Evolutionary conservation across 2,888 invertebrate species (phyloP).

Genomic region (Sinohyriopsis cumingii): DNA sequence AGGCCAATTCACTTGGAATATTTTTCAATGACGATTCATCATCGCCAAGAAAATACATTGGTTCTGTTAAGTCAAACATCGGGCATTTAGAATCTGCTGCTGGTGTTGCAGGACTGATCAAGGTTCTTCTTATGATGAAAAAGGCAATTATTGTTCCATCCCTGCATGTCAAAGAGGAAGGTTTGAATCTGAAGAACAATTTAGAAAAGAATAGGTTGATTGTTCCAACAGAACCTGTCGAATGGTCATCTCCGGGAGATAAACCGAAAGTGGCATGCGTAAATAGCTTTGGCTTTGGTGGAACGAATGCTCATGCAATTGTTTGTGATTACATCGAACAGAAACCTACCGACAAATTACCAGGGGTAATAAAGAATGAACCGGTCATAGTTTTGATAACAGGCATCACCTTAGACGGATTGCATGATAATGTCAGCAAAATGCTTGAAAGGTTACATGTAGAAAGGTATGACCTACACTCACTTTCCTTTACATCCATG

Average conservation of each 20-base stretch:
- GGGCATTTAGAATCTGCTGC: slow-evolving; percentile 43
- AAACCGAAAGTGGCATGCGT: neutral
- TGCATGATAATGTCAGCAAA: no score
- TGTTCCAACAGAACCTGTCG: slow-evolving; percentile 11
- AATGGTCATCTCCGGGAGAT: slow-evolving; percentile 6
- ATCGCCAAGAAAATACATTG: slow-evolving; percentile 19
- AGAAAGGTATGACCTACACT: neutral
- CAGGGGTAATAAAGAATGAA: neutral
- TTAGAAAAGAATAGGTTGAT: slow-evolving; percentile 12
- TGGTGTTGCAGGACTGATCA: no score
- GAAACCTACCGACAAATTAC: no score
- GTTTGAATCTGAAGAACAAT: slow-evolving; percentile 24
- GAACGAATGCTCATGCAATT: no score
- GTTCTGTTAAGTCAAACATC: slow-evolving; percentile 47
- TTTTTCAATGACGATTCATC: slow-evolving; percentile 18
- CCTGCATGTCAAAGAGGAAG: slow-evolving; percentile 20
- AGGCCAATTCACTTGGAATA: slow-evolving; percentile 36
- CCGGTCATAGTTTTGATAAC: no score
- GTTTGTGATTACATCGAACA: neutral
- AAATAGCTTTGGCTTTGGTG: no score
- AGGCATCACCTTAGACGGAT: no score
- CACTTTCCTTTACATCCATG: neutral
- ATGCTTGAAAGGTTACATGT: neutral
- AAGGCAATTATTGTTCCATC: slow-evolving; percentile 32
- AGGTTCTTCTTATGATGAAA: slow-evolving; percentile 40